Conservation (phyloP, 2,888 invertebrate genomes). For the Rhagium mordax region DNA sequence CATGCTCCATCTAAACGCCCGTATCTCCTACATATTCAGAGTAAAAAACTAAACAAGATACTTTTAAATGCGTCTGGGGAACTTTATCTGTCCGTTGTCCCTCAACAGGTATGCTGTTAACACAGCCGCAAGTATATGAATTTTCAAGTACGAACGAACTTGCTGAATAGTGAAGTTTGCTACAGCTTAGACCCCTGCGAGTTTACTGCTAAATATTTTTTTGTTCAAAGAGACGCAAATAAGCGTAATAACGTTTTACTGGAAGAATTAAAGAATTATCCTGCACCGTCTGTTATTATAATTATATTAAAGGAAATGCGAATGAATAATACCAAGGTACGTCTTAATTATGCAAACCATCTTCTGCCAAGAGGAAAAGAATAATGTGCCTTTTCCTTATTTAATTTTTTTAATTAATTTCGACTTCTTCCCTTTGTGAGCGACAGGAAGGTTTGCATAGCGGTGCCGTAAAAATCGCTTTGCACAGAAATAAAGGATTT, state of each 20-base stretch:
- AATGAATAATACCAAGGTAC: background rate
- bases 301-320: background rate
- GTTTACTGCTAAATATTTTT: background rate
- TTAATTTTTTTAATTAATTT: slow-evolving; percentile 4
- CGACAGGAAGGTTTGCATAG: background rate
- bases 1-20: background rate
- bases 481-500: slow-evolving; percentile 4
- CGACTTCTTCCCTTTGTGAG: background rate
- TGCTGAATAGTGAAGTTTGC: background rate
- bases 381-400: background rate
- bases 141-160: background rate
- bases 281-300: background rate
- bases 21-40: slow-evolving; percentile 6
- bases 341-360: background rate
- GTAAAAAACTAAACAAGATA: background rate
- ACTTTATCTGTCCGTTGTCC: background rate
- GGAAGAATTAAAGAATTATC: too few species aligned
- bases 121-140: background rate
- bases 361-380: background rate
- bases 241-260: too few species aligned
- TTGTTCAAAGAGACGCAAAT: too few species aligned
- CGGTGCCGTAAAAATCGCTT: background rate
- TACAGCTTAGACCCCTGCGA: too few species aligned
- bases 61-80: background rate
- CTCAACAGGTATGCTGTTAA: background rate